Evolutionary conservation across 2,113 vertebrate species (phyloP).

Genomic region (Columbina picui): DNA sequence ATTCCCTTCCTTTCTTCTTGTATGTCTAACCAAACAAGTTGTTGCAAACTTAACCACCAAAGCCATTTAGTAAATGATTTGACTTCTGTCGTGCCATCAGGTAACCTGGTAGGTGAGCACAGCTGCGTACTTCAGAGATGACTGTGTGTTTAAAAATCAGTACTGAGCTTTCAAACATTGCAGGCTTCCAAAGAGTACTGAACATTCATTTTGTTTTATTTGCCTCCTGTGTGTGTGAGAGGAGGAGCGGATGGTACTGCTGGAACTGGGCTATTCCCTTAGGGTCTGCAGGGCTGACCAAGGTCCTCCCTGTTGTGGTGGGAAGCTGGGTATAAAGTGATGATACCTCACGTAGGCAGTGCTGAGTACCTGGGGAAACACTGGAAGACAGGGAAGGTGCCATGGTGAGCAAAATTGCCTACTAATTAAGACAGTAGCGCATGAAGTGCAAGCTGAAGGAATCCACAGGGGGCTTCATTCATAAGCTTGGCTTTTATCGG

Average conservation of each 20-base stretch:
- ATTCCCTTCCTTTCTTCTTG: background rate
- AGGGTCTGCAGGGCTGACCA: background rate
- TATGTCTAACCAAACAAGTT: background rate
- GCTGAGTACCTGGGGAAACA: background rate
- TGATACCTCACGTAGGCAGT: background rate
- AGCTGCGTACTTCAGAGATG: background rate
- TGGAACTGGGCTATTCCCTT: background rate
- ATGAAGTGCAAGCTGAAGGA: background rate
- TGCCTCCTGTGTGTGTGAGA: background rate
- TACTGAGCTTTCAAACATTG: background rate
- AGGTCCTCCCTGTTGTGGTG: fast-evolving
- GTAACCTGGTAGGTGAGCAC: background rate
- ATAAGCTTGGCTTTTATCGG: background rate
- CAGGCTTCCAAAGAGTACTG: background rate
- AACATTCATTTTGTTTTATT: background rate
- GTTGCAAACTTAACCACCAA: background rate
- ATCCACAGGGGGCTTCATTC: fast-evolving
- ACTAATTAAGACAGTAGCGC: background rate
- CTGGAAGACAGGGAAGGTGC: background rate
- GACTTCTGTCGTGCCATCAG: background rate
- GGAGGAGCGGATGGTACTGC: background rate
- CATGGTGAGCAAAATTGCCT: background rate
- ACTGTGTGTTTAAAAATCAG: background rate
- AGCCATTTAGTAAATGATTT: background rate
- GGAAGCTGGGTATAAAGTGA: background rate